phyloP scores from a whole-genome alignment of 2,797 vertebrate genomes.

The Crocodylus rhombifer region DNA sequence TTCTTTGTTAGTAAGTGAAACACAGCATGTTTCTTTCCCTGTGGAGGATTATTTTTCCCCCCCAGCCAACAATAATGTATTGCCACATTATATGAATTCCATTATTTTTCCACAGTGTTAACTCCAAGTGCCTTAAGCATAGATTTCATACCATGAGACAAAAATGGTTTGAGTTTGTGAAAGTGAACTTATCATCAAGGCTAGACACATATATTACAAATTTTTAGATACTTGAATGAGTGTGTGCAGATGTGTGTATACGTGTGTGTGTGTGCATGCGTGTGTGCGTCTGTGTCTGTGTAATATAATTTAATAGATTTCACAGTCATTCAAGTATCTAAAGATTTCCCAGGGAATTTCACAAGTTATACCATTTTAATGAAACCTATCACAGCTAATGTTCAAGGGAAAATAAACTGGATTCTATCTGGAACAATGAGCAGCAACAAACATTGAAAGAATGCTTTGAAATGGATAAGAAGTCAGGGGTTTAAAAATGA shows the following conservation, averaged over 20 bases:
- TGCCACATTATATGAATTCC: constrained; percentile 50
- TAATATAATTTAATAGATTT: constrained; percentile 60
- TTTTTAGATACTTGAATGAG: too few species aligned
- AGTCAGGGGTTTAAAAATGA: background rate
- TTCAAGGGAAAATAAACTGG: constrained; percentile 48
- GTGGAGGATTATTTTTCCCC: background rate
- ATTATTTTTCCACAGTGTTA: constrained; percentile 73
- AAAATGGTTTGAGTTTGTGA: constrained; percentile 51
- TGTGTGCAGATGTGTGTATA: too few species aligned
- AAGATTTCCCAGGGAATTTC: constrained; percentile 55
- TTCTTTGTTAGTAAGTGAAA: constrained; percentile 37
- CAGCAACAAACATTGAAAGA: constrained; percentile 25
- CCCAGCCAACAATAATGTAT: constrained; percentile 38
- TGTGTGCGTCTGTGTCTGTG: background rate
- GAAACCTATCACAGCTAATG: constrained; percentile 60
- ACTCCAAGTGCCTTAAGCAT: constrained; percentile 53
- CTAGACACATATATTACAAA: background rate
- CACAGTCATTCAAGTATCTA: constrained; percentile 38
- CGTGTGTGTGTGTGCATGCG: background rate
- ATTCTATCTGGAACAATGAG: constrained; percentile 33
- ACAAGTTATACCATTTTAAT: constrained; percentile 62
- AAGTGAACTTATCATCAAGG: constrained; percentile 66
- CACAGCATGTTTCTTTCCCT: background rate
- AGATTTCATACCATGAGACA: constrained; percentile 26
- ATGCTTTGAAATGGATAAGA: constrained; percentile 31